Evolutionary conservation across 2,888 invertebrate genomes (phyloP), one percentile per base, ranked within the genome.

Genomic region (Platypus cylindrus): DNA sequence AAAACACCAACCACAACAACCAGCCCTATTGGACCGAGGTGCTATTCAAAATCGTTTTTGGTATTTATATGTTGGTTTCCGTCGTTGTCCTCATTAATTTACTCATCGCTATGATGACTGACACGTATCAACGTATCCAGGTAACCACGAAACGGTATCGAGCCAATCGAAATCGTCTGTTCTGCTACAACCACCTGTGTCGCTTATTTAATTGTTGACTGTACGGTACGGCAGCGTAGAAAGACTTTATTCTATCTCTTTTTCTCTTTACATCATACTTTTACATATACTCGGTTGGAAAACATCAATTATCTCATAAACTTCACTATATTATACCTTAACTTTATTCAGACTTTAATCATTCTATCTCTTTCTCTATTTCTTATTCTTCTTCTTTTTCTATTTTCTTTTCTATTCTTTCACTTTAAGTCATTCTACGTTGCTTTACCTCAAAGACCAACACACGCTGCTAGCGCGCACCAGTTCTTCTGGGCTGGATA

Each of bases 101-200:
- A 49, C 83, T 98, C 62, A 98, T 98, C 73, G 98, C 98, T 72
- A 98, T 98, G 97, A 97, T 98, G 95, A 94, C 95, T 60, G 97
- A 98, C 73, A 98, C 98, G 42, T 98, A 98, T 66, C 97, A 98
- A 65, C 75, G 93, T 61, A 97, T 97, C 60, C 93, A 97, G 76
- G 91, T 82, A 77, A 73, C 65, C 40, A 27, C 37, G 31, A 16
- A 13, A 27, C 14, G 27, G n/a, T n/a, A n/a, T n/a, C n/a, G n/a
- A n/a, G n/a, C n/a, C n/a, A n/a, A n/a, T n/a, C n/a, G n/a, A n/a
- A n/a, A n/a, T n/a, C n/a, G n/a, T n/a, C n/a, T n/a, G n/a, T n/a
- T n/a, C n/a, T n/a, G n/a, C n/a, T n/a, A n/a, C n/a, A n/a, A n/a
- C n/a, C n/a, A n/a, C n/a, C n/a, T n/a, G n/a, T n/a, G 27, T 16